phyloP scores from a whole-genome alignment of 1,140 invertebrate species.

The Calosoma granatense region DNA sequence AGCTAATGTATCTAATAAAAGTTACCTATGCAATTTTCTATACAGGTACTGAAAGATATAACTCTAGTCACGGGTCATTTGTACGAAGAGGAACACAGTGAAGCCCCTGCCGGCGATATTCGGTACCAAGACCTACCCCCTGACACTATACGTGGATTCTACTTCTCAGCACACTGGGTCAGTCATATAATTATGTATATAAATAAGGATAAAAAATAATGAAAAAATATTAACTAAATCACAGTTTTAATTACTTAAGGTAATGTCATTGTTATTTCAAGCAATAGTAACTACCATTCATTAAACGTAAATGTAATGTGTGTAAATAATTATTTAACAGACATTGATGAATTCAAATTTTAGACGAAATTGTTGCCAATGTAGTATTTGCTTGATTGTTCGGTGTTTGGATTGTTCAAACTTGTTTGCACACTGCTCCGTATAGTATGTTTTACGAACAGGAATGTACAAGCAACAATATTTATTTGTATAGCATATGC shows the following conservation, averaged over 20 bases:
- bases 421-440: no score
- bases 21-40: background rate
- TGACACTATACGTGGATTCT: constrained; percentile 59
- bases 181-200: constrained; percentile 27
- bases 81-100: constrained; percentile 28
- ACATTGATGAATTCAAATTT: no score
- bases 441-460: no score
- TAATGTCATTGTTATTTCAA: background rate
- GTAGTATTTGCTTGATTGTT: no score
- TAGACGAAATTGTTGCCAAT: no score
- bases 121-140: constrained; percentile 43
- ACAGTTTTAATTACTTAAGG: background rate
- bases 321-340: no score
- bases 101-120: constrained; percentile 36
- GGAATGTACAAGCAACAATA: no score
- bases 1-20: no score
- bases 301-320: no score
- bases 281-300: no score
- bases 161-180: constrained; percentile 79
- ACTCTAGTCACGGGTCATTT: constrained; percentile 46
- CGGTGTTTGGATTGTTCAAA: no score
- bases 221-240: constrained; percentile 6
- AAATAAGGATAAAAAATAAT: constrained; percentile 8
- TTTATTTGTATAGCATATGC: no score
- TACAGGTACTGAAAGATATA: constrained; percentile 45